Conservation (phyloP, 2,113 vertebrate genomes). For the Gopherus flavomarginatus region DNA sequence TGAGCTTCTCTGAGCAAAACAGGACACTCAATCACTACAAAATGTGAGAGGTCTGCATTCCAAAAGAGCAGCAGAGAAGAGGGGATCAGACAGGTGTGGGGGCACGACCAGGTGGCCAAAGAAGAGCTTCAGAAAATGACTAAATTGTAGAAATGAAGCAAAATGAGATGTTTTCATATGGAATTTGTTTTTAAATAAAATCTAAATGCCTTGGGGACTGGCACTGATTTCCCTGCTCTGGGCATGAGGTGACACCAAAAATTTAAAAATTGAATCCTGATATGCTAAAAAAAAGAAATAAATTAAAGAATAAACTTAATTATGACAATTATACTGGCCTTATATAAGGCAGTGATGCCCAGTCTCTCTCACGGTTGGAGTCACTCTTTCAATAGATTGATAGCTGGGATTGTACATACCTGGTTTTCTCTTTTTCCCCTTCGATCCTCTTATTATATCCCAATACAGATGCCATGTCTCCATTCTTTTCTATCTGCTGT, state of each 20-base stretch:
- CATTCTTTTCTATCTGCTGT: background rate
- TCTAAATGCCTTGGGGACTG: background rate
- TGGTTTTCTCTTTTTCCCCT: background rate
- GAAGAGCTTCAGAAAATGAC: background rate
- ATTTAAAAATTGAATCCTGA: background rate
- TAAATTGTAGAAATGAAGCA: rapidly evolving
- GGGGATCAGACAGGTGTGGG: rapidly evolving
- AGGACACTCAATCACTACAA: background rate
- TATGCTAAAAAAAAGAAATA: background rate
- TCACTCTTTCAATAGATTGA: background rate
- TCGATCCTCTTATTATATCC: background rate
- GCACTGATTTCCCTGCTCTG: constrained; percentile 1
- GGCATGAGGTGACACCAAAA: background rate
- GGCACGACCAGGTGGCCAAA: background rate
- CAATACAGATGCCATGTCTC: background rate
- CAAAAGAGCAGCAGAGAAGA: background rate
- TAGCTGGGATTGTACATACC: background rate
- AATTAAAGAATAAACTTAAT: background rate
- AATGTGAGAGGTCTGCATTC: background rate
- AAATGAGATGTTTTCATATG: background rate
- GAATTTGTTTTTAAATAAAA: background rate
- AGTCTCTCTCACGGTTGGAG: background rate
- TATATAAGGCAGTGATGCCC: background rate
- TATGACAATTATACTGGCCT: background rate
- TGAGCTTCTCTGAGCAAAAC: constrained; percentile 22